Percentiles rank a stretch among this genome's conserved stretches.
phyloP scores from a whole-genome alignment of 2,113 vertebrate genomes.

The Ophthalmolycus amberensis region DNA sequence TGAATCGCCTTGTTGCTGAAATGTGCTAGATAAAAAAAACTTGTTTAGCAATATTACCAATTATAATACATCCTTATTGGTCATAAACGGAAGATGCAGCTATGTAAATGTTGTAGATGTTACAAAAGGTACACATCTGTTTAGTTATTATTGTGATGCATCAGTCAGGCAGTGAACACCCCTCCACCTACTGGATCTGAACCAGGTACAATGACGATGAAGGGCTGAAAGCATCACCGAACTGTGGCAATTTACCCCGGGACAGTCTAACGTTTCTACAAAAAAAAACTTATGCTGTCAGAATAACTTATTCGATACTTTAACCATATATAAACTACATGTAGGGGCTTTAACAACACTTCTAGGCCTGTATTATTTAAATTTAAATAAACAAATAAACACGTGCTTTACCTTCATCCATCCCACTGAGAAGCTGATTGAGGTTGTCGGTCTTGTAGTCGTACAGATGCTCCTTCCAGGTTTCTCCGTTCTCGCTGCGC shows the following conservation, averaged over 20 bases:
- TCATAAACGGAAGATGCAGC: background rate
- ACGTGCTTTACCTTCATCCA: constrained; percentile 93
- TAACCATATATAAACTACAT: background rate
- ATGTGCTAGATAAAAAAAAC: no score
- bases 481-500: constrained; percentile 96
- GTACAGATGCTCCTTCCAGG: constrained; percentile 97
- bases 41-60: background rate
- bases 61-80: background rate
- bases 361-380: background rate
- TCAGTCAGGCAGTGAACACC: no score
- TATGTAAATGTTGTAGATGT: no score
- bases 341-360: background rate
- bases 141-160: no score
- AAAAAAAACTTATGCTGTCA: background rate
- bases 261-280: background rate
- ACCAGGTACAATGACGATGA: no score
- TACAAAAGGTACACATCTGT: no score
- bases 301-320: background rate
- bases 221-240: no score
- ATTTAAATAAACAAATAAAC: background rate
- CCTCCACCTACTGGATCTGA: no score
- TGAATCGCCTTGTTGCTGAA: no score
- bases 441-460: constrained; percentile 92
- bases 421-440: constrained; percentile 93
- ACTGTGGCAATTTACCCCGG: background rate